Conservation (phyloP, 2,113 vertebrate genomes). For the Lota lota region DNA sequence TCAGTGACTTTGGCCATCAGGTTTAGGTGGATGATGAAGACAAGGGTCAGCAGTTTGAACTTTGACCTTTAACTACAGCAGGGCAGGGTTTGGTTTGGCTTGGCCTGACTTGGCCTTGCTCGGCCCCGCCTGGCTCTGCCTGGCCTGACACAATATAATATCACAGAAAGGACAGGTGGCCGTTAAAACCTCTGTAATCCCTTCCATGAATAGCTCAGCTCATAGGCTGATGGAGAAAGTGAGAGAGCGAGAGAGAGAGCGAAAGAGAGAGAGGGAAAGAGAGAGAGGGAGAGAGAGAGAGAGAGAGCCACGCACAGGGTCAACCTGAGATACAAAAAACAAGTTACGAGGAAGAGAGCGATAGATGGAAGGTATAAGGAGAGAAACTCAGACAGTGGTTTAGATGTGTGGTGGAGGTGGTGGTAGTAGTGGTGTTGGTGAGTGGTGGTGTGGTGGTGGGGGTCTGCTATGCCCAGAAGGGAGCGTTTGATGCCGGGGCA, state of each 20-base stretch:
- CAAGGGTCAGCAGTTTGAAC: conserved; percentile 55
- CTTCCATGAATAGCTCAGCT: conserved; percentile 73
- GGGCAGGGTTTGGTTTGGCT: conserved; percentile 46
- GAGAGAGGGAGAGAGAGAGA: neutral
- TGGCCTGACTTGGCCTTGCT: conserved; percentile 48
- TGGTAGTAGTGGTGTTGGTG: neutral
- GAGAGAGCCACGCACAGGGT: too few species aligned
- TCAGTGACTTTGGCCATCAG: conserved; percentile 33
- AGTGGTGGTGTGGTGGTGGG: conserved; percentile 1
- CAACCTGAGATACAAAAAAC: neutral
- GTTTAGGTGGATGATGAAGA: conserved; percentile 35
- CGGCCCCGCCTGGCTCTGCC: conserved; percentile 31
- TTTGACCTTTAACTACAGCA: conserved; percentile 48
- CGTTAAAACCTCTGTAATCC: conserved; percentile 77
- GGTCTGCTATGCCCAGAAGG: neutral
- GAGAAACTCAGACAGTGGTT: too few species aligned
- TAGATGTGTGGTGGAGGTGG: neutral
- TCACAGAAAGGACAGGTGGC: conserved; percentile 75
- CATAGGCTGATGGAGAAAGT: conserved; percentile 49
- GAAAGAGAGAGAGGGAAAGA: conserved; percentile 36
- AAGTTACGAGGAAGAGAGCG: neutral
- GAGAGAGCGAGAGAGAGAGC: conserved; percentile 42
- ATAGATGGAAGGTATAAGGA: too few species aligned
- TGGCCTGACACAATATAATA: conserved; percentile 55
- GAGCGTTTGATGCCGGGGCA: conserved; percentile 65